These are phyloP conservation scores for Bufotes viridis DNA, from an alignment of 2,797 vertebrate species.

Conservation along the genomic window DNA sequence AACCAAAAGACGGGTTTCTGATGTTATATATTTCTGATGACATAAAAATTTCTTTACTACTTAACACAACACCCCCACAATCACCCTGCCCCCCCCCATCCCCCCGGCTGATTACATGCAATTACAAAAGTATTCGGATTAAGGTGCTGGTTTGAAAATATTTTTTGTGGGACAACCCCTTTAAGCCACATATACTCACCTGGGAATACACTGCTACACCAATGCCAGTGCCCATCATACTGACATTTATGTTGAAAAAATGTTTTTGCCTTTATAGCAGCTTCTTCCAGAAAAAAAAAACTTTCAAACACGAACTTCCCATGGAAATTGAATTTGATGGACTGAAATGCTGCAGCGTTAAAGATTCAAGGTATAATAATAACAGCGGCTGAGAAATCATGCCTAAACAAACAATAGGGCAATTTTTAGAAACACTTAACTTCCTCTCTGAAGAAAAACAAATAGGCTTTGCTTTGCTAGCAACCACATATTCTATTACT, in stretches of 20 bases:
- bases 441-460: constrained; percentile 56
- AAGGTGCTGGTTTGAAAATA: no score
- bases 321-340: constrained; percentile 34
- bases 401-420: constrained; percentile 59
- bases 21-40: no score
- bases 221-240: background rate
- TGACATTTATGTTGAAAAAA: background rate
- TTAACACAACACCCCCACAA: no score
- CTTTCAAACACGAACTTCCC: background rate
- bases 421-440: constrained; percentile 59
- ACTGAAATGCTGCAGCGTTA: constrained; percentile 30
- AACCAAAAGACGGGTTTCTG: no score
- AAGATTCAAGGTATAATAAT: constrained; percentile 40
- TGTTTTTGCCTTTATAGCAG: background rate
- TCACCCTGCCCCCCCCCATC: no score
- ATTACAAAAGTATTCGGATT: no score
- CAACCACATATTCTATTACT: constrained; percentile 57
- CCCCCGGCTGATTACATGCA: no score
- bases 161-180: background rate
- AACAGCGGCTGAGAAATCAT: constrained; percentile 33
- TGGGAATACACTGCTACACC: background rate
- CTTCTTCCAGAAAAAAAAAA: constrained; percentile 13
- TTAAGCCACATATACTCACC: background rate
- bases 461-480: constrained; percentile 48
- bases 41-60: no score